Base-by-base conservation (phyloP, 2,113 vertebrate genomes). In the Pangasianodon hypophthalmus region DNA sequence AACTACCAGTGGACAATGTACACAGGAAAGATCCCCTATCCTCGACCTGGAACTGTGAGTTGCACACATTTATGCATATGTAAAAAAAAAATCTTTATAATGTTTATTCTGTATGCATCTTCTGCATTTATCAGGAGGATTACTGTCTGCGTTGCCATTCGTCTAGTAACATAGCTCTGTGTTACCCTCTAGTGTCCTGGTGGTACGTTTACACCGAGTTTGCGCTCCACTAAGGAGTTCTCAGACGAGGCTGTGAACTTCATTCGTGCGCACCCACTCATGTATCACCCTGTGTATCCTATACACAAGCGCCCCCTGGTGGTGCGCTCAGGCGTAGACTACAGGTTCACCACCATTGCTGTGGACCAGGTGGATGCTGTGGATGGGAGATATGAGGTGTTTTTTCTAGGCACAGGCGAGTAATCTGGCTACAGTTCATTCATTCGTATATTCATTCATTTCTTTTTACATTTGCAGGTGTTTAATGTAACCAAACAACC, bases 1-100 rank as follows among this genome's bases (percentile, higher is more conserved):
- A 96, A 97, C 90, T 97, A 97, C 92, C 96, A 97, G 37, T 97
- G 96, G 97, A 96, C 95, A 9, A 95, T 96, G 14, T 97, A 97
- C 88, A 95, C 94, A 1, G 97, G 97, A 88, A 97, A 96, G 91
- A 97, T 97, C 81, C 97, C 97, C 24, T 97, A 97, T 91, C 97
- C 97, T 8, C 94, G 97, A 14, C 97, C 97, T 8, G 97, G 97
- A 93, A 96, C 96, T 0, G 97, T 97, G 92, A 44, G 96, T 94
- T 77, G 75, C 29, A 41, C 58, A 64, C 58, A 81, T 67, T 81
- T 48, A 37, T 24, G 14, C 19, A 83, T 83, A 16, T 21, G 8
- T 58, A 11, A 37, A 32, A 81, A 11, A n/a, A 80, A 60, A 13
- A 83, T 21, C 3, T n/a, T 77, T 56, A 46, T 46, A 54, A 52